phyloP scores from a whole-genome alignment of 1,140 invertebrate genomes.

The Apis cerana region DNA sequence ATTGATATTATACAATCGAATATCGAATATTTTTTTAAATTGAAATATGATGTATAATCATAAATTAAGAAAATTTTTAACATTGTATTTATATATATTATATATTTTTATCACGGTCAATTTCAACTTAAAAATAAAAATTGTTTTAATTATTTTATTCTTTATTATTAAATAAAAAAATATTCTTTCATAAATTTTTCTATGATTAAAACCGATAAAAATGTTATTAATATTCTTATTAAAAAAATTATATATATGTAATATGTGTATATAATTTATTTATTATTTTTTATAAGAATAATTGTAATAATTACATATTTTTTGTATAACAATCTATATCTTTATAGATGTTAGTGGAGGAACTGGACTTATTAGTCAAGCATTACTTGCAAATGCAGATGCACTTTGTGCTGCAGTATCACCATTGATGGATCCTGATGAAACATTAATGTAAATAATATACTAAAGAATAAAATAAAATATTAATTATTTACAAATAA shows the following conservation, averaged over 20 bases:
- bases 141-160: no score
- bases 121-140: neutral
- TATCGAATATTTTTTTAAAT: no score
- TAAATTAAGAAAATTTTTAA: no score
- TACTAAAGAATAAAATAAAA: neutral
- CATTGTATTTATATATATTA: no score
- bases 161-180: neutral
- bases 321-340: neutral
- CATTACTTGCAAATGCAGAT: conserved; percentile 97
- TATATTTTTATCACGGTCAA: no score
- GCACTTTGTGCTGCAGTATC: conserved; percentile 96
- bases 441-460: conserved; percentile 87
- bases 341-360: conserved; percentile 84
- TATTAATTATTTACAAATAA: neutral
- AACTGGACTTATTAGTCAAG: conserved; percentile 93
- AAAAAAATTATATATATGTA: neutral
- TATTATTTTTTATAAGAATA: neutral
- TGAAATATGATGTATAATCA: no score
- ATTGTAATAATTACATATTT: neutral
- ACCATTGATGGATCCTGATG: conserved; percentile 95
- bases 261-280: neutral
- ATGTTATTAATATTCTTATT: neutral
- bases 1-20: no score
- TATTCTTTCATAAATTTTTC: no score
- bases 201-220: neutral